Evolutionary conservation across 1,140 invertebrate genomes (phyloP), one percentile per base, ranked within the genome.

Genomic region (Eupeodes corollae): DNA sequence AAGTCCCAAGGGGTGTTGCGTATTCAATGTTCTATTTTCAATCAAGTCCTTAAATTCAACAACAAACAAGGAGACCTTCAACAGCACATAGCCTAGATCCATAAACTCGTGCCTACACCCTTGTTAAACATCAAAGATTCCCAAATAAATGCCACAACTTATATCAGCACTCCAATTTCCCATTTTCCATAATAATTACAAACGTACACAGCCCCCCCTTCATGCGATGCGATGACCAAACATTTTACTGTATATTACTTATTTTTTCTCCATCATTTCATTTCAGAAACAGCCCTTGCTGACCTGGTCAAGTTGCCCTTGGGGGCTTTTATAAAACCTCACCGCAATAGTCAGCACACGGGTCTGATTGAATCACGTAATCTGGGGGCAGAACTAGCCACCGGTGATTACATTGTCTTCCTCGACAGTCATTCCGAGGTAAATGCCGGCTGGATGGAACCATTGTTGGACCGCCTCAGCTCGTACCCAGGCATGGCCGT

Each of bases 381-480:
- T 42, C 72, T 68, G 48, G 86, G 84, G 15, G 83, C 83, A 5
- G 63, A 67, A 48, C 53, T 65, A 50, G 82, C 85, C 18, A 74
- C 60, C 19, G 83, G 83, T 26, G 74, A 87, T 58, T 80, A 86
- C 31, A 61, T 91, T 14, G 70, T 87, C 15, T 89, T 90, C 60
- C 72, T 90, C 33, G 88, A 91, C 67, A 84, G 86, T 46, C 88
- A 91, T 61, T 87, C 85, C 69, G 87, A 91, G 77, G 78, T 79
- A 40, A 79, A 75, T 55, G 58, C 68, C 42, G 70, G 75, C 54
- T 86, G 83, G 83, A 55, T 84, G 53, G 79, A 82, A 52, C 82
- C 83, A 5, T 65, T 84, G 39, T 63, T 84, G 49, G 75, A 79
- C 46, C 61, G 75, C 32, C 47, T 57, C 53, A 42, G 16, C 42